Evolutionary conservation across 2,113 vertebrate genomes (phyloP).

Genomic region (Vanacampus margaritifer): DNA sequence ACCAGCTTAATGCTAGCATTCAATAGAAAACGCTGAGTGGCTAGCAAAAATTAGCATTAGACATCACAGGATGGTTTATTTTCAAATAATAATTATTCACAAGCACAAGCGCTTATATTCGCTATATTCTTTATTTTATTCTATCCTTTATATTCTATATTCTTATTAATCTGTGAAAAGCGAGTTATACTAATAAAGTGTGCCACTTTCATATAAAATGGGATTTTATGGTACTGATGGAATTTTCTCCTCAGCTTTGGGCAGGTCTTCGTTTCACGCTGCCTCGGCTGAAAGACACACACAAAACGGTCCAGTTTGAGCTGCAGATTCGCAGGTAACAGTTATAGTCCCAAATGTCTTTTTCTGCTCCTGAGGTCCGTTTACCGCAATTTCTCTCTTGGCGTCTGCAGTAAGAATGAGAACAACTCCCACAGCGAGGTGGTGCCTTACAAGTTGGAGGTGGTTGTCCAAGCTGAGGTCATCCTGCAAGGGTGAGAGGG

Average conservation of each 20-base stretch:
- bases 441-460: slow-evolving; percentile 75
- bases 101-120: too few relatives aligned
- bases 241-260: slow-evolving; percentile 72
- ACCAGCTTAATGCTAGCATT: too few relatives aligned
- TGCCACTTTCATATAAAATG: background rate
- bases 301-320: slow-evolving; percentile 84
- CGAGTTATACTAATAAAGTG: background rate
- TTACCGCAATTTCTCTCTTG: slow-evolving; percentile 18
- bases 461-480: slow-evolving; percentile 79
- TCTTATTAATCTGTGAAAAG: background rate
- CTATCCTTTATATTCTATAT: too few relatives aligned
- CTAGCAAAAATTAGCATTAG: too few relatives aligned
- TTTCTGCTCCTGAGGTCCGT: background rate
- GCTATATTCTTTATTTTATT: too few relatives aligned
- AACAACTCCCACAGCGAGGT: slow-evolving; percentile 89
- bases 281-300: slow-evolving; percentile 78
- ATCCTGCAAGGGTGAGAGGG: slow-evolving; percentile 78
- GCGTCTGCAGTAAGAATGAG: slow-evolving; percentile 83
- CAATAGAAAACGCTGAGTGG: too few relatives aligned
- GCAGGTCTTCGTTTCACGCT: slow-evolving; percentile 86
- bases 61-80: too few relatives aligned
- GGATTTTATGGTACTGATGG: background rate
- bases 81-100: too few relatives aligned
- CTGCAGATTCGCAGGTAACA: slow-evolving; percentile 86
- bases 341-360: background rate